A percentile compares a stretch with the other conserved stretches of the same genome.
Conservation (phyloP, 2,888 invertebrate genomes). For the Sphecodes monilicornis region DNA sequence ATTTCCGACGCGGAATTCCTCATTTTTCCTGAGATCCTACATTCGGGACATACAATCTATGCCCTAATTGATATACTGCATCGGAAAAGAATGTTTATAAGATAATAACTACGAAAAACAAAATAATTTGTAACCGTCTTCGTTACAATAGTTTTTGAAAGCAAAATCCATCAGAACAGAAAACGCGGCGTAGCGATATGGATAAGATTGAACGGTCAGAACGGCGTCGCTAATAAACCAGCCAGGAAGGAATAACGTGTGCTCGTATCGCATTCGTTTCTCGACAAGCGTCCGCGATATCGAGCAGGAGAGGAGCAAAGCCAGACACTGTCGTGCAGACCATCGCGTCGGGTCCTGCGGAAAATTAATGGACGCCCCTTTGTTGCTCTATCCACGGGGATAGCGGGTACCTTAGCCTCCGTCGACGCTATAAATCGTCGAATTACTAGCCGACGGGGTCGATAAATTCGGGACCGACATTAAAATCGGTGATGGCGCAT, state of each 20-base stretch:
- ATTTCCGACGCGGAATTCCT: too few relatives aligned
- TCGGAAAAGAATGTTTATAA: too few relatives aligned
- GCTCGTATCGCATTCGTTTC: conserved; percentile 18
- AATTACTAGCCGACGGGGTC: background rate
- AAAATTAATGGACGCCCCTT: conserved; percentile 51
- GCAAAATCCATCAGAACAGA: background rate
- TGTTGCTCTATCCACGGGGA: conserved; percentile 10
- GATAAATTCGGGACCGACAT: conserved; percentile 7
- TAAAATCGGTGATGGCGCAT: conserved; percentile 23
- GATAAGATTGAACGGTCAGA: background rate
- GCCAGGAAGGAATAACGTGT: conserved; percentile 11
- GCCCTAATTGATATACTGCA: too few relatives aligned
- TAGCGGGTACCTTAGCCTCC: background rate
- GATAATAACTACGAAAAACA: too few relatives aligned
- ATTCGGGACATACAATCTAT: too few relatives aligned
- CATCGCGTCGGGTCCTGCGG: conserved; percentile 40
- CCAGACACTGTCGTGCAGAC: conserved; percentile 17
- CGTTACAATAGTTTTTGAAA: too few relatives aligned
- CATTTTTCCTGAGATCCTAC: too few relatives aligned
- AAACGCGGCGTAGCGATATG: background rate
- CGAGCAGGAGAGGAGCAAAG: conserved; percentile 20
- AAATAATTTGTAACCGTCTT: too few relatives aligned
- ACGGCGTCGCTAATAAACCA: background rate
- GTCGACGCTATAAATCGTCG: background rate
- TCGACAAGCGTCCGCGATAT: conserved; percentile 34